Conservation (phyloP, 1,140 invertebrate genomes). For the Lineus longissimus region DNA sequence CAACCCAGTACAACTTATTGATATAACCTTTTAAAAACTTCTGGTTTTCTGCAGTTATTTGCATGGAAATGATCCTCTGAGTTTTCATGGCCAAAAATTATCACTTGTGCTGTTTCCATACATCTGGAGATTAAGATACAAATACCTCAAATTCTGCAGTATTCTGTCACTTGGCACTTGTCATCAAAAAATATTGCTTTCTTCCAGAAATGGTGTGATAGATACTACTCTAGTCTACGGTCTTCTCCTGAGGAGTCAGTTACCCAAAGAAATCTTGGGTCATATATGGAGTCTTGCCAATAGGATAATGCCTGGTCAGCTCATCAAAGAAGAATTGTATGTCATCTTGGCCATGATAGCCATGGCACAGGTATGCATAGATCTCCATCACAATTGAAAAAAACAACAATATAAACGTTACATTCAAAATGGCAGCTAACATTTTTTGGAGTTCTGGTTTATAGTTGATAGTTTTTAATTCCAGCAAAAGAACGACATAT, state of each 20-base stretch:
- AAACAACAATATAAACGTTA: too few species aligned
- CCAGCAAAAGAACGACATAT: conserved; percentile 58
- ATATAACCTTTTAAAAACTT: too few species aligned
- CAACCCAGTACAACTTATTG: too few species aligned
- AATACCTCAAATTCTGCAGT: neutral
- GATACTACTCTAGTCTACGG: conserved; percentile 63
- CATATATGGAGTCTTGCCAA: conserved; percentile 66
- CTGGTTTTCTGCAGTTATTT: too few species aligned
- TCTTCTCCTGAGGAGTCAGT: conserved; percentile 61
- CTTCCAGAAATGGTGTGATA: conserved; percentile 53
- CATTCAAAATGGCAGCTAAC: too few species aligned
- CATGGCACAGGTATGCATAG: conserved; percentile 59
- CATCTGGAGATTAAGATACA: neutral
- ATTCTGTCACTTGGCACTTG: neutral
- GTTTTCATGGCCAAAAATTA: too few species aligned
- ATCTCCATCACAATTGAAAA: neutral
- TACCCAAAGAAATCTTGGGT: conserved; percentile 61
- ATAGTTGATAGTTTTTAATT: conserved; percentile 25
- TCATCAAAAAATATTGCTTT: neutral
- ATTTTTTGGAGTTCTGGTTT: neutral
- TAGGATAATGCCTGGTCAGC: conserved; percentile 59
- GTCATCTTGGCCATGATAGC: conserved; percentile 62
- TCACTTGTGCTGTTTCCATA: too few species aligned
- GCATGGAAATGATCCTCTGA: too few species aligned
- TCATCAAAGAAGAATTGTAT: conserved; percentile 63